Conservation (phyloP, 2,888 invertebrate species). For the Thymelicus acteon region DNA sequence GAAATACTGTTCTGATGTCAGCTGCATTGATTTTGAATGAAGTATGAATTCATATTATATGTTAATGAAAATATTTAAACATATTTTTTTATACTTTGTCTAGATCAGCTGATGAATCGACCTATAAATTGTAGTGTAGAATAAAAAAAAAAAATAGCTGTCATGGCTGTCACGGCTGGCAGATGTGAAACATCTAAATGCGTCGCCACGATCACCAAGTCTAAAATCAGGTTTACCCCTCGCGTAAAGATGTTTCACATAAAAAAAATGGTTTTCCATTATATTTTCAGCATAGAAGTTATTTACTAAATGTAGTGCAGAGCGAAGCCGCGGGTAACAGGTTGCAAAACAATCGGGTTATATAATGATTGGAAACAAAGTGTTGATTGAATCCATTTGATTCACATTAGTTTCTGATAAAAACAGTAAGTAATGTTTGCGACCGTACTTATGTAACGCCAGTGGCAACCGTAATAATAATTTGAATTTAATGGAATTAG, state of each 20-base stretch:
- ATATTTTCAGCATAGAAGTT: background rate
- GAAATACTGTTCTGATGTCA: conserved; percentile 22
- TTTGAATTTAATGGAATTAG: conserved; percentile 31
- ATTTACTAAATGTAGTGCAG: background rate
- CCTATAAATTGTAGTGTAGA: background rate
- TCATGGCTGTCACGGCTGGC: no score
- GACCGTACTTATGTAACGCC: conserved; percentile 26
- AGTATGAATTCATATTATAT: background rate
- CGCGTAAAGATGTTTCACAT: no score
- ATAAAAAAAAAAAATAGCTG: no score
- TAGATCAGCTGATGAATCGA: no score
- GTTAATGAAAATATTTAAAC: no score
- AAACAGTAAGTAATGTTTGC: conserved; percentile 28
- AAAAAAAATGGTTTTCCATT: background rate
- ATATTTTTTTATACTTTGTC: no score
- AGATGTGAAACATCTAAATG: no score
- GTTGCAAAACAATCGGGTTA: background rate
- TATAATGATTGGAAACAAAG: conserved; percentile 11
- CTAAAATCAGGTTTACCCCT: no score
- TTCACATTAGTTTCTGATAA: conserved; percentile 33
- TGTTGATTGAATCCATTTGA: conserved; percentile 31
- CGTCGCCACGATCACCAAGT: no score
- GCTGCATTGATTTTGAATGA: conserved; percentile 7
- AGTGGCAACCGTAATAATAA: conserved; percentile 27
- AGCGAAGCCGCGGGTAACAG: background rate